Base-by-base conservation (phyloP, 2,888 invertebrate species). In the Neuroscelio doddi region DNA sequence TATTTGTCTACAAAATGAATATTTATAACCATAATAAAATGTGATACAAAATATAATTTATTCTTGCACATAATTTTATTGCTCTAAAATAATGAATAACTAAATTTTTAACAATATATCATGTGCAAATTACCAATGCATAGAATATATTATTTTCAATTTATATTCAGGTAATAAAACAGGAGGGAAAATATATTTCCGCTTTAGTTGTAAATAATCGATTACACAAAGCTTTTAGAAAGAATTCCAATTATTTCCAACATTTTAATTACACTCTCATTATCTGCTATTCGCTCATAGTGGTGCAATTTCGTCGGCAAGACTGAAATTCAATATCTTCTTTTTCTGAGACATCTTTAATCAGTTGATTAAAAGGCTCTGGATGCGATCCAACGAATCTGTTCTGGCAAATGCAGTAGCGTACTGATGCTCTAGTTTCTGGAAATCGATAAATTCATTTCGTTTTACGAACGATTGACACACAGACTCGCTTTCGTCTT, bases 291-390 rank as follows among this genome's bases (percentile, higher is more conserved):
- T 64, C 49, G 21, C 29, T 51, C 45, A 32, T 39, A 41, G 32
- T 34, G 34, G 39, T 39, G 51, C 57, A 49, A 51, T 64, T 55
- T 50, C 44, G 29, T 36, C 27, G 39, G 63, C 56, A 50, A 29
- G 42, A 42, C 42, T 46, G 42, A 46, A 61, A 51, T 59, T 53
- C 30, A 58, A 61, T 49, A 61, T 61, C 44, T 45, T 53, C 21
- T 41, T 53, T 64, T 41, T 42, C 44, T 42, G 26, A 55, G 62
- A 64, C 64, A 69, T 68, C 63, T 71, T 66, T 67, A 67, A 71
- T 71, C 67, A 67, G 71, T 71, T 70, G 68, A 71, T 70, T 69
- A 64, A 63, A 63, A 45, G 51, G 59, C 42, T 46, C 61, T 70
- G 69, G 70, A 68, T 38, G 36, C 36, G 56, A 63, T 68, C 63